Conservation (phyloP, 2,797 vertebrate species). For the Sternarchorhynchus goeldii region DNA sequence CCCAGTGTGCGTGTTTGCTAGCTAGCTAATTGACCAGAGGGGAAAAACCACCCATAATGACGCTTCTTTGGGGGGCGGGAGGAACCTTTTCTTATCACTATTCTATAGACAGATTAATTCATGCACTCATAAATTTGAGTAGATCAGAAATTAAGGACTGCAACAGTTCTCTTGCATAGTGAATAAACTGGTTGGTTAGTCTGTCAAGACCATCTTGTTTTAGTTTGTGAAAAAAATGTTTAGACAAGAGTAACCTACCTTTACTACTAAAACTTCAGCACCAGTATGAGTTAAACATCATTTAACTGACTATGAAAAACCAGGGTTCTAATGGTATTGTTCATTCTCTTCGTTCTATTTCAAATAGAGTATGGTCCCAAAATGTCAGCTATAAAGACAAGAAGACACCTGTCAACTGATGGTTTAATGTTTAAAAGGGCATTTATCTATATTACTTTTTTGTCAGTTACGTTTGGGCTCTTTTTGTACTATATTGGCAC, state of each 20-base stretch:
- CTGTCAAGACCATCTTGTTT: constrained; percentile 1
- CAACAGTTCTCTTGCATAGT: background rate
- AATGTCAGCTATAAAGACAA: too few relatives aligned
- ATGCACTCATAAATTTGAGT: background rate
- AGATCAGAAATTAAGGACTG: background rate
- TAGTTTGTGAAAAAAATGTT: too few relatives aligned
- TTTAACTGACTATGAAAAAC: too few relatives aligned
- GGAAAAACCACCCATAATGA: too few relatives aligned
- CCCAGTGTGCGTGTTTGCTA: too few relatives aligned
- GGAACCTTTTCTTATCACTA: background rate
- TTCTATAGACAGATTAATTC: background rate
- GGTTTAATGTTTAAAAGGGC: background rate
- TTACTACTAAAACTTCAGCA: constrained; percentile 5
- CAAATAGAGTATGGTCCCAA: too few relatives aligned
- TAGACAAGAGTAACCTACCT: constrained; percentile 4
- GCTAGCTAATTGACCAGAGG: too few relatives aligned
- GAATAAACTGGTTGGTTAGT: background rate
- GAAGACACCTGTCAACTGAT: too few relatives aligned
- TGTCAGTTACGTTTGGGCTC: background rate
- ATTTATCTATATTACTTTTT: background rate
- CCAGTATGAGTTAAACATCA: background rate
- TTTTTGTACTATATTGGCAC: background rate
- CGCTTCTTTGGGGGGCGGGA: too few relatives aligned
- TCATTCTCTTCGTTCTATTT: too few relatives aligned
- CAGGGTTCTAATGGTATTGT: too few relatives aligned